A percentile compares a stretch with the other conserved stretches of the same genome.
Conservation (phyloP, 2,113 vertebrate species). For the Pontoporia blainvillei region DNA sequence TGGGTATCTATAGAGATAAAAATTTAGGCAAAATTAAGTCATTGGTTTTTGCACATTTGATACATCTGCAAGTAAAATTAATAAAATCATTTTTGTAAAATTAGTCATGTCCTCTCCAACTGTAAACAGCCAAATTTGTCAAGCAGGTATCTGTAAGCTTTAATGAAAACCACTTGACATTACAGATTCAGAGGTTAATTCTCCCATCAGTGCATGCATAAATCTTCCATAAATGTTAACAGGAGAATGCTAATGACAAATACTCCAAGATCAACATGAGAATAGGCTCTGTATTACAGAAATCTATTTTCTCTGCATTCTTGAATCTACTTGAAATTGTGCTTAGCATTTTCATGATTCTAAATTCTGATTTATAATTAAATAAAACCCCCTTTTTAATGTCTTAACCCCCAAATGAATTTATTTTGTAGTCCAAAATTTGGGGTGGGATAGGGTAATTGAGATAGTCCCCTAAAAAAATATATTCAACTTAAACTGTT, state of each 20-base stretch:
- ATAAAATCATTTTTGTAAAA: slow-evolving; percentile 60
- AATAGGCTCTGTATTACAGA: slow-evolving; percentile 8
- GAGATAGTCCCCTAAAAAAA: background rate
- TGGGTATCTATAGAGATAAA: background rate
- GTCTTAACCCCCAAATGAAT: background rate
- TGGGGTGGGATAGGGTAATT: background rate
- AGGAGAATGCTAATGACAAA: slow-evolving; percentile 59
- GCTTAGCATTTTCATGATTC: background rate
- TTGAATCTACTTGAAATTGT: slow-evolving; percentile 13
- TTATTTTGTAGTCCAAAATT: background rate
- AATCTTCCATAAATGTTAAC: slow-evolving; percentile 64
- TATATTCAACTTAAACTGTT: background rate
- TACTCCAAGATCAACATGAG: background rate
- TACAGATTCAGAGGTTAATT: slow-evolving; percentile 69
- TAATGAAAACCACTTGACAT: slow-evolving; percentile 66
- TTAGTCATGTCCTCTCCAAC: slow-evolving; percentile 36
- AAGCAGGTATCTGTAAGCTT: slow-evolving; percentile 48
- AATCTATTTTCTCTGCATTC: slow-evolving; percentile 46
- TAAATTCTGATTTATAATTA: background rate
- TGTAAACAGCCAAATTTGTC: slow-evolving; percentile 48
- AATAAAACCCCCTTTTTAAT: background rate
- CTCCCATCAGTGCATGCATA: slow-evolving; percentile 50
- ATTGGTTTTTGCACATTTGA: slow-evolving; percentile 21
- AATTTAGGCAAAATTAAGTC: slow-evolving; percentile 46
- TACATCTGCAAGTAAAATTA: slow-evolving; percentile 62